phyloP scores from a whole-genome alignment of 2,888 invertebrate species.

The Physocephala rufipes region DNA sequence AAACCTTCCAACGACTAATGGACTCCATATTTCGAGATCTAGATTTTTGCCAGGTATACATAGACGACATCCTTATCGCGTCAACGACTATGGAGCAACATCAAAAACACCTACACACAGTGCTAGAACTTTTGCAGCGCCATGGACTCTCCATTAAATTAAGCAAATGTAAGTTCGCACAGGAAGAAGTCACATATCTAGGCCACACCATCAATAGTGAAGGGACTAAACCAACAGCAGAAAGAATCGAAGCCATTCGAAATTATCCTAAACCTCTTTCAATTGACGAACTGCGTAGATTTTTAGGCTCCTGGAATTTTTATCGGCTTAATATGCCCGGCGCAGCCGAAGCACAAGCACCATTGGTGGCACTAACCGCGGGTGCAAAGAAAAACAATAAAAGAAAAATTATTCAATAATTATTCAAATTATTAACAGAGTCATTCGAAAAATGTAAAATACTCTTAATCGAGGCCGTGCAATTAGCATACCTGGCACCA shows the following conservation, averaged over 20 bases:
- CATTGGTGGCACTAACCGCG: slow-evolving; percentile 30
- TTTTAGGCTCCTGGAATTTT: too few relatives aligned
- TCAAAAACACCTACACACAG: too few relatives aligned
- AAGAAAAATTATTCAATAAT: slow-evolving; percentile 37
- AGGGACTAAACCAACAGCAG: background rate
- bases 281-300: background rate
- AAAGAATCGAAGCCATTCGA: too few relatives aligned
- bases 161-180: too few relatives aligned
- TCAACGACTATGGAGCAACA: too few relatives aligned
- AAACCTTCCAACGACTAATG: slow-evolving; percentile 56
- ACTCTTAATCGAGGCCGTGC: slow-evolving; percentile 33
- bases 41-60: slow-evolving; percentile 18
- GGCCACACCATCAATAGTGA: background rate
- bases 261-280: too few relatives aligned
- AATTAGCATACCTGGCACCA: slow-evolving; percentile 31
- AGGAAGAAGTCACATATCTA: background rate
- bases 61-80: slow-evolving; percentile 27
- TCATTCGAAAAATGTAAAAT: slow-evolving; percentile 42
- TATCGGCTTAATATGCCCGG: slow-evolving; percentile 41
- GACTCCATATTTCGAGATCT: too few relatives aligned
- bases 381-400: slow-evolving; percentile 42
- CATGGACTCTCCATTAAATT: too few relatives aligned
- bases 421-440: slow-evolving; percentile 8
- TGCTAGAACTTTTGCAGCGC: too few relatives aligned
- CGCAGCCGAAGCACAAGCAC: slow-evolving; percentile 31